Conservation (phyloP, 2,113 vertebrate genomes). For the Macrotus californicus region DNA sequence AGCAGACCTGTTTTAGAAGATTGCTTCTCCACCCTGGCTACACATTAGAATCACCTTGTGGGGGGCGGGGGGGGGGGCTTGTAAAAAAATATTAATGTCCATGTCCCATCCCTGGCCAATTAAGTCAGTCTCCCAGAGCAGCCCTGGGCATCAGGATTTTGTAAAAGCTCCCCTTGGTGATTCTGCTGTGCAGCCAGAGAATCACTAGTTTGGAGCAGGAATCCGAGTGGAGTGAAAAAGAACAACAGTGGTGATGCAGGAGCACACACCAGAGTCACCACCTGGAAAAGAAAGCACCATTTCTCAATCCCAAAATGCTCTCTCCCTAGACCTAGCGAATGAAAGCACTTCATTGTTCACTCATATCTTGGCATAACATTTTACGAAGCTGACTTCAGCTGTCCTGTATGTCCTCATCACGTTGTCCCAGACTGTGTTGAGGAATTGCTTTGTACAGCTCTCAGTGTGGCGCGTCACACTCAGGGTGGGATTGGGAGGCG, state of each 20-base stretch:
- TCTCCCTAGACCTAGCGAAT: not conserved
- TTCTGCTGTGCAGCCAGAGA: not conserved
- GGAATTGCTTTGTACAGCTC: not conserved
- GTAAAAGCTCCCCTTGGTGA: not conserved
- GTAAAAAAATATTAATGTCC: not conserved
- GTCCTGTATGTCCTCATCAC: not conserved
- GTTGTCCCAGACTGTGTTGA: not conserved
- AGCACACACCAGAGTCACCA: not conserved
- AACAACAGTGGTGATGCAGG: not conserved
- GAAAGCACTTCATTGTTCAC: not conserved
- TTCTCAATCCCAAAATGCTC: not conserved
- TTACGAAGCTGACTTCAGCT: constrained; percentile 24
- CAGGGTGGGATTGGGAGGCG: not conserved
- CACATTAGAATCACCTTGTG: not conserved
- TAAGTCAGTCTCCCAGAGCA: not conserved
- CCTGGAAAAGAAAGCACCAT: not conserved
- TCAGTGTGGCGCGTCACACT: not conserved
- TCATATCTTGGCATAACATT: not conserved
- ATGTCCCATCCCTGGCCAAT: not conserved
- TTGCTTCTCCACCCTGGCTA: not conserved
- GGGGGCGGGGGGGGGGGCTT: not conserved
- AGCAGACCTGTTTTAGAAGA: not conserved
- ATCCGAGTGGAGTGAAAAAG: not conserved
- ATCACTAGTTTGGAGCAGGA: not conserved
- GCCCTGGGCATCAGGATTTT: not conserved